These are phyloP conservation scores for Mesocentrotus franciscanus DNA, from an alignment of 53 echinoderm and acorn worm genomes.

Conservation along the genomic window DNA sequence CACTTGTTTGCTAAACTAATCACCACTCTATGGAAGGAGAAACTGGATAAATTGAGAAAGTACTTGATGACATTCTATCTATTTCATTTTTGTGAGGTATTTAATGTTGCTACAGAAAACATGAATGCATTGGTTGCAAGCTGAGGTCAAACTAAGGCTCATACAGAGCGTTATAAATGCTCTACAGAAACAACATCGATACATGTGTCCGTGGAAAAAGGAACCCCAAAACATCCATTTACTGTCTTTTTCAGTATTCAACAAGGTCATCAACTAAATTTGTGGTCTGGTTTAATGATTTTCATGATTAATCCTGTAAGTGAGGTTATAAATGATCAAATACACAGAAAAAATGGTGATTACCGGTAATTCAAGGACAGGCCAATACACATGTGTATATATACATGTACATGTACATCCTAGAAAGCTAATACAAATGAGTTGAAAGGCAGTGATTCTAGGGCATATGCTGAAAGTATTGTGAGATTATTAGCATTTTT, in stretches of 20 bases:
- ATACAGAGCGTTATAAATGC: too few relatives aligned
- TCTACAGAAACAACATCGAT: not conserved
- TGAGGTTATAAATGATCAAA: too few relatives aligned
- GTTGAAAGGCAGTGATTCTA: too few relatives aligned
- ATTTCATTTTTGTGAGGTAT: not conserved
- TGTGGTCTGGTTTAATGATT: too few relatives aligned
- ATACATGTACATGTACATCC: too few relatives aligned
- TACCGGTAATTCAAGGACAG: too few relatives aligned
- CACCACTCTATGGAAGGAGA: not conserved
- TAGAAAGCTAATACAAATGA: too few relatives aligned
- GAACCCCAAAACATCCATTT: too few relatives aligned
- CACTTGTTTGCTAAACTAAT: not conserved
- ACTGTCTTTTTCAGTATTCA: not conserved
- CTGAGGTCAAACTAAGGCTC: not conserved
- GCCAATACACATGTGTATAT: too few relatives aligned
- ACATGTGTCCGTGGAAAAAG: too few relatives aligned
- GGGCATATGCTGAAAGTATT: not conserved
- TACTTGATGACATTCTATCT: not conserved
- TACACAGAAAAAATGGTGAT: too few relatives aligned
- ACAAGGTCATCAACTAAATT: not conserved
- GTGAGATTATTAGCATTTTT: not conserved
- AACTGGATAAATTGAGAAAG: not conserved
- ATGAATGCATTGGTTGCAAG: not conserved
- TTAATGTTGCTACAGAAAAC: not conserved
- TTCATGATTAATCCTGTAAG: too few relatives aligned